These are phyloP conservation scores for Caenorhabditis sp. DNA, from an alignment of 2,888 invertebrate species.

Conservation along the genomic window DNA sequence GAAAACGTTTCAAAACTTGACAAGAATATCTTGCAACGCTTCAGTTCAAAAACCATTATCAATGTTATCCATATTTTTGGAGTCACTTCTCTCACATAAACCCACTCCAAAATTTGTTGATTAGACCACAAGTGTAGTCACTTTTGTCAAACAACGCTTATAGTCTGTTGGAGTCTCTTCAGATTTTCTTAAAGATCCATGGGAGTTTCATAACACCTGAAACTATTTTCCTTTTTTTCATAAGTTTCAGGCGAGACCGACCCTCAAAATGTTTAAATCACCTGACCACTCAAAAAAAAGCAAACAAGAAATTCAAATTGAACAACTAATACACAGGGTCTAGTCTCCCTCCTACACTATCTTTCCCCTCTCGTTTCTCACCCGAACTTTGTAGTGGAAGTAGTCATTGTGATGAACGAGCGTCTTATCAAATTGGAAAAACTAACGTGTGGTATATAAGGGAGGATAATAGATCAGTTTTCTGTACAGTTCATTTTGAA, in stretches of 20 bases:
- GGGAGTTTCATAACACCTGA: too few species aligned
- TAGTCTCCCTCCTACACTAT: background rate
- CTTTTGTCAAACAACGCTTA: background rate
- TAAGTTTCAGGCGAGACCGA: too few species aligned
- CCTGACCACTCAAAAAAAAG: background rate
- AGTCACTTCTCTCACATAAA: too few species aligned
- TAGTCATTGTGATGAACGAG: constrained; percentile 28
- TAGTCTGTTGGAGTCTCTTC: background rate
- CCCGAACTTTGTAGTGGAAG: constrained; percentile 28
- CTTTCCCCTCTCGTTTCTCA: background rate
- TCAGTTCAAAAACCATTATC: too few species aligned
- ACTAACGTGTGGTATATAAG: constrained; percentile 12
- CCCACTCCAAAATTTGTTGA: too few species aligned
- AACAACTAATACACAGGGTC: background rate
- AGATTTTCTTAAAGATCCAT: too few species aligned
- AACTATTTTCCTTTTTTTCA: too few species aligned
- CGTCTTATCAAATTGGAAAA: constrained; percentile 34
- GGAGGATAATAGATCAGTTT: background rate
- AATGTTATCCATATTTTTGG: too few species aligned
- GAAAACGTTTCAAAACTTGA: too few species aligned
- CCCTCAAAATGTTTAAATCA: background rate
- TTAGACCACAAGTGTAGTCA: constrained; percentile 3
- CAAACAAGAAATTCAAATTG: constrained; percentile 8
- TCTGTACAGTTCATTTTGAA: too few species aligned
- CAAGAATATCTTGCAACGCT: too few species aligned